Conservation (phyloP, 1,140 invertebrate genomes). For the Pogonomyrmex californicus region DNA sequence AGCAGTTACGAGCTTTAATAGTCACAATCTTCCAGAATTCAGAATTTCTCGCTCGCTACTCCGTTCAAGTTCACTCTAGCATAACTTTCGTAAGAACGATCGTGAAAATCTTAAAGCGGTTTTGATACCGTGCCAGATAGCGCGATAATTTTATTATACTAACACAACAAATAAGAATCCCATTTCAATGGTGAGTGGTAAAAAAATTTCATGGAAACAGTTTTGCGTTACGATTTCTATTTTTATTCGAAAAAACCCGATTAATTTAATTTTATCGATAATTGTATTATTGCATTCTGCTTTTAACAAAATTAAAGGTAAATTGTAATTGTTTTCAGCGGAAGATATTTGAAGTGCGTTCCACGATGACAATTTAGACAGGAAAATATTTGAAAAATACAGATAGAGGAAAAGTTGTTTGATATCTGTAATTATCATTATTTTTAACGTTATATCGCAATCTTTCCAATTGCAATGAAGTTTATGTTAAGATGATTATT, state of each 20-base stretch:
- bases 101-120: conserved; percentile 47
- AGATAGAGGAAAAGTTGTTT: background rate
- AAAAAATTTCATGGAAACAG: background rate
- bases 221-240: background rate
- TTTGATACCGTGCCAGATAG: conserved; percentile 37
- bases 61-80: background rate
- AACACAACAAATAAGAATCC: background rate
- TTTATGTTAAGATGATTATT: conserved; percentile 1
- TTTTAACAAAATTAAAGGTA: conserved; percentile 36
- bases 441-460: background rate
- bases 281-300: background rate
- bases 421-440: background rate
- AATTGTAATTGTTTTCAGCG: conserved; percentile 4
- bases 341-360: background rate
- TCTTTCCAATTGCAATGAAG: background rate
- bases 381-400: background rate
- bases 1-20: conserved; percentile 37
- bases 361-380: background rate
- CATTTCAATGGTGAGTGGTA: background rate
- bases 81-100: conserved; percentile 29
- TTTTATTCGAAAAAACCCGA: background rate
- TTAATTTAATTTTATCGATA: conserved; percentile 32
- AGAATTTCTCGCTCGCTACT: background rate
- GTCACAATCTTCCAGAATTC: conserved; percentile 13
- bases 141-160: conserved; percentile 30